Evolutionary conservation across 1,140 invertebrate genomes (phyloP).

Genomic region (Thaumetopoea pityocampa): DNA sequence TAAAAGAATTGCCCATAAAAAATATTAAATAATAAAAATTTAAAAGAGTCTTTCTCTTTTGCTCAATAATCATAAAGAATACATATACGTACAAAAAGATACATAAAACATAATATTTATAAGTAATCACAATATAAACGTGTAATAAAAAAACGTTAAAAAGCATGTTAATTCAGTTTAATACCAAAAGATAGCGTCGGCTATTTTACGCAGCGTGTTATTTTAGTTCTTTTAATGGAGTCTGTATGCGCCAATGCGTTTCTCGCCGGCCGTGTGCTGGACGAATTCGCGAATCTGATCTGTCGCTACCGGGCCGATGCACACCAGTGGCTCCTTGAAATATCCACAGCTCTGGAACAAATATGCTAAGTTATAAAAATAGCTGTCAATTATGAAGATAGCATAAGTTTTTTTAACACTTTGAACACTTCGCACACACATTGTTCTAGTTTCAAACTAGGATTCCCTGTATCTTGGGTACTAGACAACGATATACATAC

Average conservation of each 20-base stretch:
- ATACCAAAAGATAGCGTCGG: too few relatives aligned
- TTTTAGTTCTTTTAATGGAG: slow-evolving; percentile 68
- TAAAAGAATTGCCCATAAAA: slow-evolving; percentile 7
- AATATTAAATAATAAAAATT: too few relatives aligned
- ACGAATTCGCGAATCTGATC: slow-evolving; percentile 84
- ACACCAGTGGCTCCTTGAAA: slow-evolving; percentile 92
- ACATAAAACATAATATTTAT: too few relatives aligned
- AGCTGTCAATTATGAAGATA: not conserved
- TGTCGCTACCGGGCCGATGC: slow-evolving; percentile 89
- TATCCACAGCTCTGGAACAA: slow-evolving; percentile 86
- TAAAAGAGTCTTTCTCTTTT: too few relatives aligned
- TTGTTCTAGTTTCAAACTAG: too few relatives aligned
- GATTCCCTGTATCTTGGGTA: too few relatives aligned
- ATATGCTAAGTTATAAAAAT: not conserved
- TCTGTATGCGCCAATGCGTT: slow-evolving; percentile 81
- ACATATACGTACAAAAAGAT: too few relatives aligned
- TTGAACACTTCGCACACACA: too few relatives aligned
- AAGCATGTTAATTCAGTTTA: not conserved
- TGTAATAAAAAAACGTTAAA: slow-evolving; percentile 4
- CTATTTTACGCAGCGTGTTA: slow-evolving; percentile 21
- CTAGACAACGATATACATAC: too few relatives aligned
- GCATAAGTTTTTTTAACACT: not conserved
- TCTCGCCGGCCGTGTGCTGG: slow-evolving; percentile 87
- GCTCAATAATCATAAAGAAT: too few relatives aligned
- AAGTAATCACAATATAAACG: slow-evolving; percentile 10